phyloP scores from a whole-genome alignment of 2,888 invertebrate species.

The Linnaemya tessellans region DNA sequence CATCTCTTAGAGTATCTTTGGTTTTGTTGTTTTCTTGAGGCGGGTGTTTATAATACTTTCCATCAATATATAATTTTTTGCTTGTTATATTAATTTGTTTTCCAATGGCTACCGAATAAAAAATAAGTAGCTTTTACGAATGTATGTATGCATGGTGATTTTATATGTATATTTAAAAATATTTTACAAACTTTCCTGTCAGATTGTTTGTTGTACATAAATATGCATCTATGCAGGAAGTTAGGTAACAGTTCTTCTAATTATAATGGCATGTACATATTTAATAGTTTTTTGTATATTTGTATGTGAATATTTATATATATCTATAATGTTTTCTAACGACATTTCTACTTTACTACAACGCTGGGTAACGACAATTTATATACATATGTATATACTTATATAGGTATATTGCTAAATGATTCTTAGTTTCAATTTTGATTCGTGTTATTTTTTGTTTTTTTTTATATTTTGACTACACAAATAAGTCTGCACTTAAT shows the following conservation, averaged over 20 bases:
- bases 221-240: conserved; percentile 31
- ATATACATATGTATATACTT: conserved; percentile 47
- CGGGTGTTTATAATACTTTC: conserved; percentile 54
- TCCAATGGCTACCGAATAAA: conserved; percentile 41
- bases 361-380: conserved; percentile 73
- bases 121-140: conserved; percentile 46
- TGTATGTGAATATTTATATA: conserved; percentile 34
- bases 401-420: conserved; percentile 69
- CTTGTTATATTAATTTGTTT: background rate
- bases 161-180: conserved; percentile 9
- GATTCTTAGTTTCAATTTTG: conserved; percentile 67
- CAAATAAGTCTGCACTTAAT: conserved; percentile 51
- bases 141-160: conserved; percentile 1
- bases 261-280: conserved; percentile 17
- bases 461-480: no score
- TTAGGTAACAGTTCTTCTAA: conserved; percentile 44
- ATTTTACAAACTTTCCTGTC: conserved; percentile 25
- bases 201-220: conserved; percentile 29
- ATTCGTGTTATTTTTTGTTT: conserved; percentile 11
- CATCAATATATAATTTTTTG: background rate
- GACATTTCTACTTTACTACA: conserved; percentile 72
- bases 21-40: conserved; percentile 58
- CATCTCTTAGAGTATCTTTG: conserved; percentile 65
- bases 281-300: no score
- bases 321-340: conserved; percentile 64